phyloP scores from a whole-genome alignment of 2,888 invertebrate species.

The Andrena flavipes region DNA sequence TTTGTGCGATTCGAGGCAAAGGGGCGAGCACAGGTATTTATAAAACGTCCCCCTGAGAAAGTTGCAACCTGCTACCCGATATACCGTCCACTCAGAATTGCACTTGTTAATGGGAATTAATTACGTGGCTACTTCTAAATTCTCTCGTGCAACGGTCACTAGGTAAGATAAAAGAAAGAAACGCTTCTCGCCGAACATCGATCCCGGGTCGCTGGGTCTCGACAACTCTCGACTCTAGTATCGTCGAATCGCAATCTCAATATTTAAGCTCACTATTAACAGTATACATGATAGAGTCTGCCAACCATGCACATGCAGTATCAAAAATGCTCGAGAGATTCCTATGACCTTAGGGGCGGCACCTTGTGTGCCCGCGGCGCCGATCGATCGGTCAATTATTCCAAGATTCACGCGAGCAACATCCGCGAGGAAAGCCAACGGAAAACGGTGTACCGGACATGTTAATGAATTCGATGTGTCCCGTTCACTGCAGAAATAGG shows the following conservation, averaged over 20 bases:
- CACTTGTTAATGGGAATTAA: too few species aligned
- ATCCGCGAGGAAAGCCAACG: not conserved
- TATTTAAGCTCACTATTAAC: slow-evolving; percentile 85
- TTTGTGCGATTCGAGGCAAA: not conserved
- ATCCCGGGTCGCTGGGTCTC: slow-evolving; percentile 35
- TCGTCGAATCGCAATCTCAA: slow-evolving; percentile 67
- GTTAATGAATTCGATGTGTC: slow-evolving; percentile 57
- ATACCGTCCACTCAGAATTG: too few species aligned
- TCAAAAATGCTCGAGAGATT: slow-evolving; percentile 76
- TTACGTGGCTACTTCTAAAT: too few species aligned
- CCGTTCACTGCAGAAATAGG: slow-evolving; percentile 58
- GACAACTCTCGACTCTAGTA: slow-evolving; percentile 55
- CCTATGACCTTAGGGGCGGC: slow-evolving; percentile 57
- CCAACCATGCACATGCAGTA: slow-evolving; percentile 78
- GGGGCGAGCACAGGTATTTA: not conserved
- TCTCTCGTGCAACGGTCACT: too few species aligned
- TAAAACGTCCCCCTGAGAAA: slow-evolving; percentile 3
- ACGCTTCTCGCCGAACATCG: slow-evolving; percentile 22
- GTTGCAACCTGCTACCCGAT: not conserved
- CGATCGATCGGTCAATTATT: slow-evolving; percentile 10
- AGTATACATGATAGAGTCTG: slow-evolving; percentile 81
- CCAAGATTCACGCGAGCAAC: not conserved
- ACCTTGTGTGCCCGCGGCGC: not conserved
- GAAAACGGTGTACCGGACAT: not conserved
- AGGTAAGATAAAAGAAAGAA: too few species aligned